A percentile compares a stretch with the other conserved stretches of the same genome.
Conservation (phyloP, 2,888 invertebrate genomes). For the Tromatobia lineatoria region DNA sequence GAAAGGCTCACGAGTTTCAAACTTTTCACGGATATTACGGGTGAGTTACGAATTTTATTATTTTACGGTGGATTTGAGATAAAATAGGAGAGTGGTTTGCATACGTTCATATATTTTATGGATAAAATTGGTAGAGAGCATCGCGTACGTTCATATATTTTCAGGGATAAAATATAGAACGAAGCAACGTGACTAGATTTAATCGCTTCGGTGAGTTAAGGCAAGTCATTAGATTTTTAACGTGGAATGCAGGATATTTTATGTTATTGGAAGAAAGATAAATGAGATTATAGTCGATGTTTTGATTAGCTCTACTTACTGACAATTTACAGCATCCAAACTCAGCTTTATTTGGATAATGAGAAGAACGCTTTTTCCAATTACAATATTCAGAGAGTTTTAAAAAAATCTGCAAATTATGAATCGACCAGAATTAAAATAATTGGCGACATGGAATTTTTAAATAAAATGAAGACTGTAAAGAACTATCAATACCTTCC, state of each 20-base stretch:
- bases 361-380: background rate
- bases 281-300: background rate
- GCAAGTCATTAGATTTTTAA: slow-evolving; percentile 3
- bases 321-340: background rate
- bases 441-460: background rate
- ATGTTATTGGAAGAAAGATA: background rate
- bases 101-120: slow-evolving; percentile 1
- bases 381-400: background rate
- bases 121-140: background rate
- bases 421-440: background rate
- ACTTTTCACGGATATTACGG: background rate
- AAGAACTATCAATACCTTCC: too few species aligned
- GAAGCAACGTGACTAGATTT: background rate
- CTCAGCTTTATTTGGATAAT: background rate
- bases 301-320: background rate
- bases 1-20: background rate
- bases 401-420: background rate
- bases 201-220: background rate
- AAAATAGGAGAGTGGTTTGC: background rate
- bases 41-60: slow-evolving; percentile 2
- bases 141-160: background rate
- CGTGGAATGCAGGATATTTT: background rate
- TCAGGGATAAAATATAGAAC: background rate
- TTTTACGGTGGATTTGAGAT: background rate
- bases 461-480: too few species aligned